A percentile compares a stretch with the other conserved stretches of the same genome.
Evolutionary conservation across 2,797 vertebrate species (phyloP).

Genomic region (Semotilus atromaculatus): DNA sequence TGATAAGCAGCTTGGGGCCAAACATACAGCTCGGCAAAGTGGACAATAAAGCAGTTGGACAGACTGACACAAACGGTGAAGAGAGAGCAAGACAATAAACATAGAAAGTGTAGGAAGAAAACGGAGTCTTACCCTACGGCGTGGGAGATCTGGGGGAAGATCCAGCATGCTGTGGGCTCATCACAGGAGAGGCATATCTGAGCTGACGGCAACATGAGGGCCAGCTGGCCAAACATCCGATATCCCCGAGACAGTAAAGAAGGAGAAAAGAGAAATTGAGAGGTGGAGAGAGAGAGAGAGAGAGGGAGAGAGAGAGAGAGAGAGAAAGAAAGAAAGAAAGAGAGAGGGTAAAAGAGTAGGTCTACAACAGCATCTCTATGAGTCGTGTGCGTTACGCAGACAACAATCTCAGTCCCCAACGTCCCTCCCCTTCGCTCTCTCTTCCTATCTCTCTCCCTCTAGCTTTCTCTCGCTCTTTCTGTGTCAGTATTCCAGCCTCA

Average conservation of each 20-base stretch:
- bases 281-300: constrained; percentile 29
- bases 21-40: background rate
- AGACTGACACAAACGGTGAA: background rate
- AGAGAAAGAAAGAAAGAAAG: constrained; percentile 1
- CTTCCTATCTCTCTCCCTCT: background rate
- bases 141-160: constrained; percentile 80
- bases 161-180: constrained; percentile 83
- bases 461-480: constrained; percentile 20
- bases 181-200: constrained; percentile 71
- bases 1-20: constrained; percentile 4
- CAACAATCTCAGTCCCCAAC: constrained; percentile 55
- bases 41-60: background rate
- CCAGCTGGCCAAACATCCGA: constrained; percentile 44
- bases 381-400: constrained; percentile 55
- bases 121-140: constrained; percentile 82
- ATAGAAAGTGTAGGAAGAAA: background rate
- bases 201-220: constrained; percentile 58
- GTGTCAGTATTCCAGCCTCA: constrained; percentile 38
- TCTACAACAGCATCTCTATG: constrained; percentile 51
- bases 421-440: constrained; percentile 50
- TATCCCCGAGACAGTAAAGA: constrained; percentile 49
- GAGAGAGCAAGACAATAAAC: constrained; percentile 1
- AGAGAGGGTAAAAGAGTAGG: constrained; percentile 41
- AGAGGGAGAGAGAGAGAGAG: constrained; percentile 30
- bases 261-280: constrained; percentile 20